Base-by-base conservation (phyloP, 2,797 vertebrate species). In the Gadopsis marmoratus region DNA sequence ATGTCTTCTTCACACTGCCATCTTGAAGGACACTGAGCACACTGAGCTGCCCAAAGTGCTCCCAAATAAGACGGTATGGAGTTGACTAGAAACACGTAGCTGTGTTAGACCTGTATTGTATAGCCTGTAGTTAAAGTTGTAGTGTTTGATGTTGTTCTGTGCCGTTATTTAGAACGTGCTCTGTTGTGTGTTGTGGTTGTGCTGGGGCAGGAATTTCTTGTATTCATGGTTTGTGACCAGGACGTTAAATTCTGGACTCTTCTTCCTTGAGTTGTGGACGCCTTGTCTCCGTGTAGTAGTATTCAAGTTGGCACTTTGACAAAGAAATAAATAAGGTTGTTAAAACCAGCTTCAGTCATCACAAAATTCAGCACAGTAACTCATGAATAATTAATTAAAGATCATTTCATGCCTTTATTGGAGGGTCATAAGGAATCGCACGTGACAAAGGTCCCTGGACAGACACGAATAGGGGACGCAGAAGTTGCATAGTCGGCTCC, bases 21-120 rank as follows among this genome's bases (percentile, higher is more conserved):
- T 45, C 88, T 77, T 80, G 71, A 91, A 94, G 93, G 88, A 87
- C 82, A 21, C 82, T 78, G 2, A 86, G 84, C 71, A 65, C 78
- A 60, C 54, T 82, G 77, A 91, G 78, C 83, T 94, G 90, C 81
- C 90, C 90, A 54, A 90, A 91, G 86, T 93, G 92, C 78, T 93
- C 93, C 71, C 85, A 93, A 60, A 83, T 78, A n/a, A 87, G 48
- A 91, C 87, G 94, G 94, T 95, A 94, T 58, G 51, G 47, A 65
- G 23, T 67, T 71, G 45, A 29, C 12, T 76, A 71, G 78, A 60
- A 65, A 51, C 29, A 11, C 1, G 14, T 91, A 87, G 66, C 60
- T 37, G 39, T 83, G 67, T 79, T 79, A 67, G 70, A 59, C 55
- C 41, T 80, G 59, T 76, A 10, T 62, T 37, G 55, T 14, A 39